These are phyloP conservation scores for Hyalella azteca DNA, from an alignment of 2,888 invertebrate species.

Conservation along the genomic window DNA sequence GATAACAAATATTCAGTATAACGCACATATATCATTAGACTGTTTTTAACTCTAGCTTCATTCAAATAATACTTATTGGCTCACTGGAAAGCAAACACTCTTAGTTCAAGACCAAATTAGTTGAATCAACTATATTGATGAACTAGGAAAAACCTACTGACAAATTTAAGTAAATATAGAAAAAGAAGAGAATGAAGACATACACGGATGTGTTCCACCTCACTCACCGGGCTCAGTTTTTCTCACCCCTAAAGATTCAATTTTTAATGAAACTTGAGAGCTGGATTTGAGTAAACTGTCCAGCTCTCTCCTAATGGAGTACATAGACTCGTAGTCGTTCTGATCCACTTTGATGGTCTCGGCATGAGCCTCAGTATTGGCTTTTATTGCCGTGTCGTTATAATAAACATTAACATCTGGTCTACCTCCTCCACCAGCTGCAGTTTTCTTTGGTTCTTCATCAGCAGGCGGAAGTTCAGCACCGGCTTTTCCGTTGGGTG, in stretches of 20 bases:
- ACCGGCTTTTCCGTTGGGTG: no score
- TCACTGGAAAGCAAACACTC: no score
- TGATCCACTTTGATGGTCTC: slow-evolving; percentile 16
- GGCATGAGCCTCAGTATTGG: background rate
- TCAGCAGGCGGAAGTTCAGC: no score
- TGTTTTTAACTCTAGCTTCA: no score
- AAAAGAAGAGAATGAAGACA: background rate
- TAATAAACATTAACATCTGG: slow-evolving; percentile 32
- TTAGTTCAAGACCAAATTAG: no score
- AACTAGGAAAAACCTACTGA: no score
- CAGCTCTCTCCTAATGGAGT: slow-evolving; percentile 40
- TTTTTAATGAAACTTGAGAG: background rate
- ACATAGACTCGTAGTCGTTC: slow-evolving; percentile 46
- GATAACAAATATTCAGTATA: no score
- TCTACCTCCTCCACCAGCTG: background rate
- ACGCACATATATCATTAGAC: no score
- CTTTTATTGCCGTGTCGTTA: slow-evolving; percentile 12
- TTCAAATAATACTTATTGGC: no score
- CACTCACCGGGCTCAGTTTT: background rate
- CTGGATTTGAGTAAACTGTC: slow-evolving; percentile 37
- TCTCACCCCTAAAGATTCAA: slow-evolving; percentile 5
- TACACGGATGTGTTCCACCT: background rate
- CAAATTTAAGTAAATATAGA: background rate
- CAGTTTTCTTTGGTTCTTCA: background rate
- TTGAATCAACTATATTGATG: no score